Evolutionary conservation across 2,113 vertebrate species (phyloP), one percentile per base, ranked within the genome.

Genomic region (Nycticorax nycticorax): DNA sequence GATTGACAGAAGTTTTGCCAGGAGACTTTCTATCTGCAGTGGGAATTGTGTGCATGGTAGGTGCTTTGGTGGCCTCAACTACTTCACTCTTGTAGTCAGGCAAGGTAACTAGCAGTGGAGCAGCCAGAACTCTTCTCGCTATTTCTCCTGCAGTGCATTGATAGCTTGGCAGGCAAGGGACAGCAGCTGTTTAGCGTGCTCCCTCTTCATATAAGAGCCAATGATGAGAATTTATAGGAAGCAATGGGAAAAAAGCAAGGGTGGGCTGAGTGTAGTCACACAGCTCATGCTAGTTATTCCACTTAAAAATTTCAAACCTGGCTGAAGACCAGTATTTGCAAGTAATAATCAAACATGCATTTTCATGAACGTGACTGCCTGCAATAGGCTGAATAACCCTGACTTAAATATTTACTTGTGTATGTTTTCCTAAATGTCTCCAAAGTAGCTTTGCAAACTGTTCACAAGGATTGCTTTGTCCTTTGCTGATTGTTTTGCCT

Each of bases 371-470:
- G 11, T 52, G 50, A 33, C 53, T 73, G 92, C 39, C 75, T 85
- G 76, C 72, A 68, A 39, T 43, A 39, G 71, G 59, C 71, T 86
- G 41, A 91, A 94, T 75, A 91, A 84, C 60, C 73, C 85, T 48
- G 60, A 55, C 85, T 85, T 88, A 84, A 84, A 94, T 95, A 86
- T 93, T 96, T 94, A 92, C 77, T 93, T 75, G 60, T 75, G 62
- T 71, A 5, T 76, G 62, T 83, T 90, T 93, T 81, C 52, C 68
- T 72, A 47, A 95, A 88, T 47, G 64, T 88, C 64, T 90, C 72
- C 27, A 77, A 81, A 96, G 76, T 12, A 83, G 60, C 71, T 93
- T 89, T 96, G 66, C 83, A 92, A 64, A 89, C 59, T 48, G 33
- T 27, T 92, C 60, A 48, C 68, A 78, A 78, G 73, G 83, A 37